These are phyloP conservation scores for Pelusios castaneus DNA, from an alignment of 2,113 vertebrate species.

Conservation along the genomic window DNA sequence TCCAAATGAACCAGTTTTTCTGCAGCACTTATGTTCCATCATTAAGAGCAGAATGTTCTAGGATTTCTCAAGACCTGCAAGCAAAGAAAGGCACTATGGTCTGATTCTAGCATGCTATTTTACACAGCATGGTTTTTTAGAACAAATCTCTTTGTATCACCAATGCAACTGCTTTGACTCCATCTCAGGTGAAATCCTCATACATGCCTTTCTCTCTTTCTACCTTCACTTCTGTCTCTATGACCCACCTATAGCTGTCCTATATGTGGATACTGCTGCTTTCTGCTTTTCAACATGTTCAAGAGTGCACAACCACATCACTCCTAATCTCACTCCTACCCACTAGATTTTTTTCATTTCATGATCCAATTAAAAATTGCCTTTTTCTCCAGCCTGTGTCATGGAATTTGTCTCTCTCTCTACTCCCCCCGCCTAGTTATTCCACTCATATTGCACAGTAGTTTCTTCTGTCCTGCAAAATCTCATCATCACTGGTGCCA, in stretches of 20 bases:
- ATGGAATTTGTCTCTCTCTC: neutral
- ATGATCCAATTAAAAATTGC: neutral
- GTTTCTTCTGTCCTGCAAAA: neutral
- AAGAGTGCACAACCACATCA: neutral
- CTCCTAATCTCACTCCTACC: neutral
- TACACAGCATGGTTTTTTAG: neutral
- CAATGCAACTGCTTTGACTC: neutral
- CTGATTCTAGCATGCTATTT: neutral
- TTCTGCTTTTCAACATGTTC: neutral
- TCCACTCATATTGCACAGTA: neutral
- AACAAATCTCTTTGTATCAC: neutral
- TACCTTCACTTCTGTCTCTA: neutral
- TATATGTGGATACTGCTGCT: neutral
- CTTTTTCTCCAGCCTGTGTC: neutral
- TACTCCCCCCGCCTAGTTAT: neutral
- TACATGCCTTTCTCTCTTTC: neutral
- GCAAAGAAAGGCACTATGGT: neutral
- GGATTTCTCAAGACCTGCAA: neutral
- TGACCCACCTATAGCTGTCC: neutral
- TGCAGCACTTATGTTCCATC: neutral
- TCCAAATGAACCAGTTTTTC: constrained; percentile 2
- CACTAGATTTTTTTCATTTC: neutral
- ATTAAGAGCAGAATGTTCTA: neutral
- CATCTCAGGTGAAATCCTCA: neutral
- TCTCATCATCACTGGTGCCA: neutral